Percentiles rank a stretch among this genome's conserved stretches.
Conservation (phyloP, 2,888 invertebrate species). For the Schrankia costaestrigalis region DNA sequence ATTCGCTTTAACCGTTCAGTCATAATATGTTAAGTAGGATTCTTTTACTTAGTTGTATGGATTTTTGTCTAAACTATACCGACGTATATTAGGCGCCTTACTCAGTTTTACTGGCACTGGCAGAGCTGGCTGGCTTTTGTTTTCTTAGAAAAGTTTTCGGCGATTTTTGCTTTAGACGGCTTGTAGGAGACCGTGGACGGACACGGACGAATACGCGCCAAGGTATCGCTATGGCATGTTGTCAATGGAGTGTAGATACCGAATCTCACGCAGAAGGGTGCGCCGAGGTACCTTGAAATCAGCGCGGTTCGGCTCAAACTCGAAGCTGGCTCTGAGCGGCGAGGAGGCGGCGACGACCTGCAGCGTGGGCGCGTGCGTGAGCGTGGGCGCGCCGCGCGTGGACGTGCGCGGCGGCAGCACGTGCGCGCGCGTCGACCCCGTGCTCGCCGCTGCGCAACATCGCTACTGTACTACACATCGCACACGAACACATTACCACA, state of each 20-base stretch:
- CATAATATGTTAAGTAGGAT: too few species aligned
- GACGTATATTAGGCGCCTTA: too few species aligned
- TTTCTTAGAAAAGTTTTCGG: too few species aligned
- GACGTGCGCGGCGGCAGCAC: not conserved
- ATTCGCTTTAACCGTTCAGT: too few species aligned
- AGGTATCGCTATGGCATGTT: not conserved
- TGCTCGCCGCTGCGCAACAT: slow-evolving; percentile 2
- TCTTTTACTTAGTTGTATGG: too few species aligned
- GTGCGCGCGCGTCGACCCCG: slow-evolving; percentile 1
- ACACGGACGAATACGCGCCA: not conserved
- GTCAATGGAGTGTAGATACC: not conserved
- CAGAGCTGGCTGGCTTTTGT: too few species aligned
- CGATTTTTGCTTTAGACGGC: too few species aligned
- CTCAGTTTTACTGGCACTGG: too few species aligned
- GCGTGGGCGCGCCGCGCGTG: not conserved
- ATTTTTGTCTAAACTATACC: too few species aligned
- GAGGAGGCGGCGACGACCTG: not conserved
- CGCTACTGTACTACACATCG: too few species aligned
- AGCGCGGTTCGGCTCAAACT: slow-evolving; percentile 62
- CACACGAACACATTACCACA: too few species aligned
- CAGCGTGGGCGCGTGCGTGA: not conserved
- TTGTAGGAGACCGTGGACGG: too few species aligned
- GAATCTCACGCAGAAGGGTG: not conserved
- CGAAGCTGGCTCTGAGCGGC: slow-evolving; percentile 15
- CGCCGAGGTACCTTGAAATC: slow-evolving; percentile 52